phyloP scores from a whole-genome alignment of 1,140 invertebrate genomes.

The Pseudomyrmex cubaensis region DNA sequence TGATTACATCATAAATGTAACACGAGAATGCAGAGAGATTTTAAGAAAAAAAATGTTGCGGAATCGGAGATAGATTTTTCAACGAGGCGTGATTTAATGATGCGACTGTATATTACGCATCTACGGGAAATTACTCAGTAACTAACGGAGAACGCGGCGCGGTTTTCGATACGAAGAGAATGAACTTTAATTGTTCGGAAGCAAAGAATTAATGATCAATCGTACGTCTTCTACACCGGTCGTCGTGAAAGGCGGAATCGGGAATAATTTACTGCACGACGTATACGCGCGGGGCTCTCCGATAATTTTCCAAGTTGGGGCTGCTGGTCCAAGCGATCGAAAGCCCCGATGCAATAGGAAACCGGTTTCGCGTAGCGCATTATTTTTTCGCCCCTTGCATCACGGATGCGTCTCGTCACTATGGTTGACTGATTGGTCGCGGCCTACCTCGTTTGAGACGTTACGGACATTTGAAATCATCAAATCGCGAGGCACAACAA shows the following conservation, averaged over 20 bases:
- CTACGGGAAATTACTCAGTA: not conserved
- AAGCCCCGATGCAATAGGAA: conserved; percentile 62
- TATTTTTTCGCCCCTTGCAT: conserved; percentile 67
- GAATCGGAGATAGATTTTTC: conserved; percentile 55
- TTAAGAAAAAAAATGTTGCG: conserved; percentile 31
- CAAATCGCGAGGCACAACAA: not conserved
- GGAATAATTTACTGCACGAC: conserved; percentile 59
- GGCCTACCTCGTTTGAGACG: not conserved
- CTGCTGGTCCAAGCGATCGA: conserved; percentile 55
- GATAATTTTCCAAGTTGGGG: conserved; percentile 62
- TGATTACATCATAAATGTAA: too few relatives aligned
- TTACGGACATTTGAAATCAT: conserved; percentile 4
- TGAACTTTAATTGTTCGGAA: conserved; percentile 21
- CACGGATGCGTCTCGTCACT: conserved; percentile 57
- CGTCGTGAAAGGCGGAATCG: conserved; percentile 44
- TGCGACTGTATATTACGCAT: conserved; percentile 24
- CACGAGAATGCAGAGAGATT: not conserved
- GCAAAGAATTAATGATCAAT: conserved; percentile 1
- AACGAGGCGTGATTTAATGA: conserved; percentile 51
- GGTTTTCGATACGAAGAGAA: conserved; percentile 8
- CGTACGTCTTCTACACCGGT: not conserved
- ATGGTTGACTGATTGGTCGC: conserved; percentile 63
- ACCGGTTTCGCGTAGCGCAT: conserved; percentile 66
- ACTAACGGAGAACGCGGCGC: conserved; percentile 28
- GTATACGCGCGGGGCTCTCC: conserved; percentile 19